Evolutionary conservation across 2,113 vertebrate genomes (phyloP).

Genomic region (Bucco capensis): DNA sequence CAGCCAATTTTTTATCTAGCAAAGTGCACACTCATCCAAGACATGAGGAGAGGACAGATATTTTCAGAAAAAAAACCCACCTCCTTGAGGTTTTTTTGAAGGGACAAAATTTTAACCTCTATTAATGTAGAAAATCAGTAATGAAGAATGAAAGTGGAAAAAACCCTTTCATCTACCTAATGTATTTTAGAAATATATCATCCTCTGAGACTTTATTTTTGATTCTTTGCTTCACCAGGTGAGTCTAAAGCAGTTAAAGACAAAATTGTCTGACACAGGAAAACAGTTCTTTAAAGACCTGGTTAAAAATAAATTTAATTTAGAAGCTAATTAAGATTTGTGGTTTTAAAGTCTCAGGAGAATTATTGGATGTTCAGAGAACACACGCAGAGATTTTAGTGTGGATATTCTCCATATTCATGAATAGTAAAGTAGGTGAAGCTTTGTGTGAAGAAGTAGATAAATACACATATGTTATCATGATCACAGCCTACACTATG

Average conservation of each 20-base stretch:
- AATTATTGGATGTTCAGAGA: neutral
- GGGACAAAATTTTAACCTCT: neutral
- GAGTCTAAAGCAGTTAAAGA: neutral
- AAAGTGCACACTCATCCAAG: too few relatives aligned
- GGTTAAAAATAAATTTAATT: neutral
- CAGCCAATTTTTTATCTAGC: too few relatives aligned
- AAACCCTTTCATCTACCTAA: neutral
- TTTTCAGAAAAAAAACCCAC: neutral
- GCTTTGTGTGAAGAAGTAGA: neutral
- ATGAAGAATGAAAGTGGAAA: neutral
- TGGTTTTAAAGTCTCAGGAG: neutral
- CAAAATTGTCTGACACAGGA: neutral
- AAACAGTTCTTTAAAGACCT: neutral
- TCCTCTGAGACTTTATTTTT: neutral
- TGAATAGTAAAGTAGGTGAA: neutral
- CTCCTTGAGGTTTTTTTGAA: neutral
- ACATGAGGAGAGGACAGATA: neutral
- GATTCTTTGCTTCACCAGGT: neutral
- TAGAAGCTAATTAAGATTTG: neutral
- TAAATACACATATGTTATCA: neutral
- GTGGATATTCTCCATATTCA: neutral
- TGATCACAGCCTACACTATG: neutral
- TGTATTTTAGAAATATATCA: neutral
- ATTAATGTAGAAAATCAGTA: neutral
- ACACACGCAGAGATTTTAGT: neutral